Conservation (phyloP, 2,888 invertebrate genomes). For the Pyrochroa serraticornis region DNA sequence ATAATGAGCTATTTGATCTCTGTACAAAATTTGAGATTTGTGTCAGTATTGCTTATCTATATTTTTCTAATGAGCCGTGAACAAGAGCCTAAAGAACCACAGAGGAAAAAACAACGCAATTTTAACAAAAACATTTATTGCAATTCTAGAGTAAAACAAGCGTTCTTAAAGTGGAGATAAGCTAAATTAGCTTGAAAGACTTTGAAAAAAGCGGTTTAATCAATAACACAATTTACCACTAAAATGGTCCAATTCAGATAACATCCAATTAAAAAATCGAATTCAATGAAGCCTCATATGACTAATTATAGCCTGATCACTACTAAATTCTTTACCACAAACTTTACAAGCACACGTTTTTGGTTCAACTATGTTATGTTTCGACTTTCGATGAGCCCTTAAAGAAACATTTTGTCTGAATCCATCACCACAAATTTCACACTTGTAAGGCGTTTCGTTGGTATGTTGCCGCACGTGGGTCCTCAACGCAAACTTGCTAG, state of each 20-base stretch:
- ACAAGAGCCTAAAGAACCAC: too few species aligned
- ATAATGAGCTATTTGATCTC: too few species aligned
- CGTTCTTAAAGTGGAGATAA: too few species aligned
- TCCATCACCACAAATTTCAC: slow-evolving; percentile 44
- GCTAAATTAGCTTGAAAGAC: too few species aligned
- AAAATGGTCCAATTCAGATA: too few species aligned
- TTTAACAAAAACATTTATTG: neutral
- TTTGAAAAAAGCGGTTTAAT: too few species aligned
- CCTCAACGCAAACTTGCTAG: slow-evolving; percentile 41
- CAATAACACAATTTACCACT: too few species aligned
- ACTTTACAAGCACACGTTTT: slow-evolving; percentile 39
- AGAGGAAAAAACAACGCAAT: neutral
- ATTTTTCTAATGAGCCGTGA: too few species aligned
- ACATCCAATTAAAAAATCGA: too few species aligned
- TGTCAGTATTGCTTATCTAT: too few species aligned
- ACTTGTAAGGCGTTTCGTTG: slow-evolving; percentile 46
- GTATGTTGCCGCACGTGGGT: slow-evolving; percentile 49
- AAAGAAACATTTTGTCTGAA: slow-evolving; percentile 49
- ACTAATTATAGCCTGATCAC: slow-evolving; percentile 1
- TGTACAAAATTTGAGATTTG: too few species aligned
- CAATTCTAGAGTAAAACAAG: neutral
- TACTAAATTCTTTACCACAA: slow-evolving; percentile 39
- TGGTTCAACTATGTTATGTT: slow-evolving; percentile 44
- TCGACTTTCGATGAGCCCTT: slow-evolving; percentile 44
- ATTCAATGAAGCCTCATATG: neutral